Base-by-base conservation (phyloP, 2,113 vertebrate species). In the Clarias batrachus region DNA sequence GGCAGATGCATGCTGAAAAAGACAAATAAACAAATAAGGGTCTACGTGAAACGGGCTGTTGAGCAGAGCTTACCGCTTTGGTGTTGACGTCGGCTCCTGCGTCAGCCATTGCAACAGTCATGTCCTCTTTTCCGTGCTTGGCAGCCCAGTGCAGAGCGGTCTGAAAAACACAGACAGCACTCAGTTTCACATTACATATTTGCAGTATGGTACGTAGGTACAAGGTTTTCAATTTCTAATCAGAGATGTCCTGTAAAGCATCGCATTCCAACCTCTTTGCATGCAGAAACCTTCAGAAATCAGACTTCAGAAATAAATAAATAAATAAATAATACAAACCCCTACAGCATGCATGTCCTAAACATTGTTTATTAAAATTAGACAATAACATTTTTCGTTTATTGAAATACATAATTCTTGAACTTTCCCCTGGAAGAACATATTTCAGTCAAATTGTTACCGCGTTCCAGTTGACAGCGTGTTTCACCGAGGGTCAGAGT, bases 81-180 rank as follows among this genome's bases (percentile, higher is more conserved):
- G 78, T 92, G 91, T 96, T 96, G 91, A 96, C 92, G 9, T 96
- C 95, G 0, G 93, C 95, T 0, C 95, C 95, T 0, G 95, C 95
- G 0, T 93, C 88, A 13, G 89, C 93, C 89, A 96, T 91, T 77
- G 94, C 90, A 9, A 88, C 8, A 0, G 93, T 93, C 95, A 96
- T 95, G 91, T 95, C 95, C 84, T 92, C 86, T 73, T 92, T 94
- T 83, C 96, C 96, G 2, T 96, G 96, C 85, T 96, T 96, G 7
- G 95, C 95, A 0, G 96, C 95, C 95, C 95, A 96, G 89, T 96
- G 96, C 74, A 96, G 89, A 27, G 95, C 95, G 0, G 95, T 96
- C 95, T 95, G 92, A 70, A 68, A 65, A 41, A 70, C n/a, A 77
- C 19, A 74, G 25, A 41, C 27, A 27, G 30, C 21, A 2, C 11